These are phyloP conservation scores for Suricata suricatta DNA, from an alignment of 2,113 vertebrate species.

Conservation along the genomic window DNA sequence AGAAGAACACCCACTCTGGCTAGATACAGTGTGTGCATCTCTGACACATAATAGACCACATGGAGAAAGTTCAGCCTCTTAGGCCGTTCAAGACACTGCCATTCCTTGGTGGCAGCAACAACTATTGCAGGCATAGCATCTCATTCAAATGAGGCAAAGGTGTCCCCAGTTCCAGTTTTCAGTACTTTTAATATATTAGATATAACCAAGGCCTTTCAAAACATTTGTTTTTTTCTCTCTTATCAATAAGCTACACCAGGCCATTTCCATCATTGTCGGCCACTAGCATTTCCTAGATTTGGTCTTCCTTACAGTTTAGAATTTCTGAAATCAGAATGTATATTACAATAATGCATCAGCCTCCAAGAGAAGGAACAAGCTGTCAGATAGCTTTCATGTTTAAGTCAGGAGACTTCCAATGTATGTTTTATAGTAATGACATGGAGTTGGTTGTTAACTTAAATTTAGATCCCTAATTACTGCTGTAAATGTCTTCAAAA, in stretches of 20 bases:
- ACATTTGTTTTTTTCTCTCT: background rate
- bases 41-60: background rate
- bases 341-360: background rate
- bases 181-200: slow-evolving; percentile 21
- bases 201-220: background rate
- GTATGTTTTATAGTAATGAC: background rate
- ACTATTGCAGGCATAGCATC: slow-evolving; percentile 44
- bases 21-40: background rate
- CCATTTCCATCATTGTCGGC: background rate
- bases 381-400: background rate
- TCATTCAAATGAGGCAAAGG: background rate
- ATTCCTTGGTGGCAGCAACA: background rate
- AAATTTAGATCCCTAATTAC: slow-evolving; percentile 31
- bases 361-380: background rate
- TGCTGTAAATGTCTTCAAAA: slow-evolving; percentile 11
- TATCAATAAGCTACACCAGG: background rate
- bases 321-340: slow-evolving; percentile 20
- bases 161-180: background rate
- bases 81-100: background rate
- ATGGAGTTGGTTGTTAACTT: background rate
- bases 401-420: background rate
- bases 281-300: background rate
- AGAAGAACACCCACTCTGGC: background rate
- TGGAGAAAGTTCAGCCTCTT: background rate
- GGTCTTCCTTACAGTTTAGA: background rate